These are phyloP conservation scores for Nomada flava DNA, from an alignment of 2,888 invertebrate genomes.

Conservation along the genomic window DNA sequence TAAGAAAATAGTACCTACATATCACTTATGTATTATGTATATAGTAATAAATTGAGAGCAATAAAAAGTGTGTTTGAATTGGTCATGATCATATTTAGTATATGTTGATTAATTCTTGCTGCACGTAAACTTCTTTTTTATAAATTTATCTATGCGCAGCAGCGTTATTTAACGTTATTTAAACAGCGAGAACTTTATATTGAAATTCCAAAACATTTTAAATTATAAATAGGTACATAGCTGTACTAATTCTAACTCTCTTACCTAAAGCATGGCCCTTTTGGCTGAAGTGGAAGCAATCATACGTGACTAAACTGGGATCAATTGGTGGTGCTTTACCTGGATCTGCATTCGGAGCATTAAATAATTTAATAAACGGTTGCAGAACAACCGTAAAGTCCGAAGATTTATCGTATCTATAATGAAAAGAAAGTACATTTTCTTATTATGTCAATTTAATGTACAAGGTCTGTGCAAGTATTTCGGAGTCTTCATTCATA, in stretches of 20 bases:
- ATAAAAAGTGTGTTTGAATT: too few species aligned
- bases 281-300: constrained; percentile 93
- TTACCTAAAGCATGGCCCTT: constrained; percentile 91
- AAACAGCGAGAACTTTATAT: background rate
- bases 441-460: background rate
- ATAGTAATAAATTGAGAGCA: too few species aligned
- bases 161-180: too few species aligned
- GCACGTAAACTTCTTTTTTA: too few species aligned
- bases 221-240: background rate
- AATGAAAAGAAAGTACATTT: constrained; percentile 4
- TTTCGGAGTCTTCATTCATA: too few species aligned
- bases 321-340: constrained; percentile 86
- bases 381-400: constrained; percentile 91
- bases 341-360: constrained; percentile 86
- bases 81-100: too few species aligned
- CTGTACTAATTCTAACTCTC: constrained; percentile 32
- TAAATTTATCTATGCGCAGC: too few species aligned
- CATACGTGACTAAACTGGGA: constrained; percentile 89
- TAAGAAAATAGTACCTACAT: too few species aligned
- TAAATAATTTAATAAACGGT: constrained; percentile 90
- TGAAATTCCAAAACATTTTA: background rate
- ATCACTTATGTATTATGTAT: too few species aligned
- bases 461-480: background rate
- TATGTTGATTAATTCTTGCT: too few species aligned
- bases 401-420: constrained; percentile 87